Base-by-base conservation (phyloP, 1,140 invertebrate genomes). In the Euura saliciscinereae region DNA sequence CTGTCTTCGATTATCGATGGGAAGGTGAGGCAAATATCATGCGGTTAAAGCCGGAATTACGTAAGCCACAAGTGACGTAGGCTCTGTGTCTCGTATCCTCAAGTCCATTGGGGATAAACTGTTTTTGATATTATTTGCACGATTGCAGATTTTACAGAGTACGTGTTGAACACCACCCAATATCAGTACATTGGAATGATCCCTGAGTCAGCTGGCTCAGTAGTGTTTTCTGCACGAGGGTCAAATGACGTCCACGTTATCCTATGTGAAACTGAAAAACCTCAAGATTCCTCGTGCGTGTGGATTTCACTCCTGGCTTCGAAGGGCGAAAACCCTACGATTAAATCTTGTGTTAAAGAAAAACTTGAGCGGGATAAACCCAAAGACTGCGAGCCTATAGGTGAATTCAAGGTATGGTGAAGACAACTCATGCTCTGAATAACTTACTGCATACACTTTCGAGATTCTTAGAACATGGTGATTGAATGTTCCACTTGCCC, bases 1-100 rank as follows among this genome's bases (percentile, higher is more conserved):
- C 75, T 0, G 77, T 74, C 13, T 67, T 72, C 2, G 76, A 78
- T 72, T 44, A 43, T 11, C 74, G 77, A 71, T 80, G 78, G 79
- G 78, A 81, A 78, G 70, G 78, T 81, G 68, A 11, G 8, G 8
- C n/a, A n/a, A n/a, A 51, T 8, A 7, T 28, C 28, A 28, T 28
- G 28, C 28, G 28, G 28, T 28, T n/a, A n/a, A n/a, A n/a, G n/a
- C n/a, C n/a, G n/a, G n/a, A n/a, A n/a, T n/a, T n/a, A n/a, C n/a
- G n/a, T n/a, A n/a, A n/a, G n/a, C n/a, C n/a, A n/a, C n/a, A n/a
- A 28, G 28, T 28, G 28, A 51, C n/a, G 7, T 51, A n/a, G 46
- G 2, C 46, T 51, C 46, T 51, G 46, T 7, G 46, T 51, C 46
- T 8, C 46, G 11, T 51, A 0, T 51, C n/a, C 46, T 51, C 46